Conservation (phyloP, 1,140 invertebrate species). For the Drosophila rhopaloa region DNA sequence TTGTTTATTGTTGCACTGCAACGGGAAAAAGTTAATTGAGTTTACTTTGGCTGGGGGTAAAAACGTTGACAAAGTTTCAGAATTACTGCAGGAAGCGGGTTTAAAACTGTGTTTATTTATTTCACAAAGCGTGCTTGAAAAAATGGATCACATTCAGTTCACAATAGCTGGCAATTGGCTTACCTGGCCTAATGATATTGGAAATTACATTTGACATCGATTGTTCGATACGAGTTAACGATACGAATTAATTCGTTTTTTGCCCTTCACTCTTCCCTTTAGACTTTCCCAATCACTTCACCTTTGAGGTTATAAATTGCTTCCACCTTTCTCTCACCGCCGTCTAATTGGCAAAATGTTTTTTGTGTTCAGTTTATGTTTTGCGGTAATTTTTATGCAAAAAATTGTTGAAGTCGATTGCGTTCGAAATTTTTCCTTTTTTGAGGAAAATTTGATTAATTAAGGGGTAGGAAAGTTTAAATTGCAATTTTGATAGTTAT, state of each 20-base stretch:
- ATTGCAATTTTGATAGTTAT: too few species aligned
- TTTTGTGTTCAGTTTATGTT: slow-evolving; percentile 20
- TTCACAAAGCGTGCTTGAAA: slow-evolving; percentile 56
- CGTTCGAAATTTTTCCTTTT: not conserved
- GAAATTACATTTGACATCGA: slow-evolving; percentile 59
- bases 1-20: slow-evolving; percentile 74
- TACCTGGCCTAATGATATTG: slow-evolving; percentile 62
- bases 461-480: too few species aligned
- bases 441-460: too few species aligned
- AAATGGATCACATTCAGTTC: slow-evolving; percentile 1
- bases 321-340: slow-evolving; percentile 4
- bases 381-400: slow-evolving; percentile 14
- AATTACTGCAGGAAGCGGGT: slow-evolving; percentile 26
- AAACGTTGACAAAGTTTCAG: slow-evolving; percentile 79
- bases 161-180: slow-evolving; percentile 44
- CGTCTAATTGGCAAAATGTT: slow-evolving; percentile 39
- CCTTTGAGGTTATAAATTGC: slow-evolving; percentile 30
- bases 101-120: slow-evolving; percentile 68
- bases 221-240: slow-evolving; percentile 45
- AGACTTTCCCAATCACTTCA: slow-evolving; percentile 6
- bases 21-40: slow-evolving; percentile 80
- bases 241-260: slow-evolving; percentile 47
- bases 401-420: slow-evolving; percentile 1
- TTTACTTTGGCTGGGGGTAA: slow-evolving; percentile 72
- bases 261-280: slow-evolving; percentile 9